These are phyloP conservation scores for Pocillopora meandrina DNA, from an alignment of 92 coral and sea anemone species.

Conservation along the genomic window DNA sequence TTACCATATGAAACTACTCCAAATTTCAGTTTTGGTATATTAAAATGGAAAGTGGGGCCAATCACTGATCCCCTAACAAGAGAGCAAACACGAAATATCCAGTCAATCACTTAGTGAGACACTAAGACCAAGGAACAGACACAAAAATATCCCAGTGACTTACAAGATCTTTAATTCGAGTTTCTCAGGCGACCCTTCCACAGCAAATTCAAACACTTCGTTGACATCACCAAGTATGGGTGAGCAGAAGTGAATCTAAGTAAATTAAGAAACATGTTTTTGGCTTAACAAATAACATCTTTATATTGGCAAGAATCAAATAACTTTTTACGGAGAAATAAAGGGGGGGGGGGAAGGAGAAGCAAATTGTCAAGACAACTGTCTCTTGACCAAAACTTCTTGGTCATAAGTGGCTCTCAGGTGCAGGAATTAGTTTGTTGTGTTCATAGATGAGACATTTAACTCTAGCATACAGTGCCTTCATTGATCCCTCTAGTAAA, in stretches of 20 bases:
- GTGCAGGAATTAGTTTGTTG: too few species aligned
- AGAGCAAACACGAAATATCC: neutral
- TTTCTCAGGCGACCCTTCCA: conserved; percentile 96
- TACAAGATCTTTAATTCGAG: conserved; percentile 81
- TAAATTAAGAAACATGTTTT: neutral
- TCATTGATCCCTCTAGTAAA: too few species aligned
- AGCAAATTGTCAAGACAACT: too few species aligned
- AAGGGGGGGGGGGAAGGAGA: too few species aligned
- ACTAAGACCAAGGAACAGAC: neutral
- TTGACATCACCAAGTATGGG: conserved; percentile 86
- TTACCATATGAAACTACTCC: conserved; percentile 97
- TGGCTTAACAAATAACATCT: neutral
- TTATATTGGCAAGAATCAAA: neutral
- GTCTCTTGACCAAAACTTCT: too few species aligned
- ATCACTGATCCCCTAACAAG: conserved; percentile 90
- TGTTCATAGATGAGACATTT: too few species aligned
- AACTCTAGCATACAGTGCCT: too few species aligned
- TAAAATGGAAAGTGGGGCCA: conserved; percentile 98
- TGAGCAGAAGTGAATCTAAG: conserved; percentile 87
- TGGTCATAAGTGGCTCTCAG: too few species aligned
- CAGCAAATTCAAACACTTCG: conserved; percentile 76
- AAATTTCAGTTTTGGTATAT: conserved; percentile 89
- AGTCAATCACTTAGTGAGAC: neutral
- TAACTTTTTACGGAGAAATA: neutral
- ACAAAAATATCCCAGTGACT: neutral